Evolutionary conservation across 2,113 vertebrate species (phyloP).

Genomic region (Carassius gibelio): DNA sequence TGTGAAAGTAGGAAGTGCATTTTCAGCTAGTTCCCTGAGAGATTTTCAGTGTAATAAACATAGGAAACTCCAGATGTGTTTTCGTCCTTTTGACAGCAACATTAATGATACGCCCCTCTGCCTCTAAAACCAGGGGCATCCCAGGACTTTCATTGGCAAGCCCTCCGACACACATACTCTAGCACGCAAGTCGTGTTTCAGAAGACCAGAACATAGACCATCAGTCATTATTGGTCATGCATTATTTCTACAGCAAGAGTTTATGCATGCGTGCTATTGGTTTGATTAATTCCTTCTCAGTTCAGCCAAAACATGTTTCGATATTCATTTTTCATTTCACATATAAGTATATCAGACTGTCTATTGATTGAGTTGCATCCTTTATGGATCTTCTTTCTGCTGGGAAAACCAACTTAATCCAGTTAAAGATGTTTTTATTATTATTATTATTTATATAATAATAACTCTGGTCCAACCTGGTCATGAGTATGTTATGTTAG

Average conservation of each 20-base stretch:
- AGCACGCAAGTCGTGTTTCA: background rate
- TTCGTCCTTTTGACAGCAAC: slow-evolving; percentile 59
- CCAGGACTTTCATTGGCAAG: slow-evolving; percentile 11
- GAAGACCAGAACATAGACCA: background rate
- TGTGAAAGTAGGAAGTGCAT: slow-evolving; percentile 63
- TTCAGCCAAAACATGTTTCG: slow-evolving; percentile 5
- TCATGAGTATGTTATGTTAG: too few species aligned
- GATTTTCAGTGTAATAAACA: slow-evolving; percentile 71
- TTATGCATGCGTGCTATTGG: background rate
- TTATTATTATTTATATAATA: too few species aligned
- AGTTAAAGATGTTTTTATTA: too few species aligned
- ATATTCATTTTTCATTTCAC: background rate
- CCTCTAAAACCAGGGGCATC: slow-evolving; percentile 43
- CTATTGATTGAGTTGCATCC: background rate
- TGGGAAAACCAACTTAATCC: background rate
- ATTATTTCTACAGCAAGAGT: background rate
- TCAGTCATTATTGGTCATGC: background rate
- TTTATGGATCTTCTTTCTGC: background rate
- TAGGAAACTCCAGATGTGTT: slow-evolving; percentile 70
- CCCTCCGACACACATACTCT: background rate
- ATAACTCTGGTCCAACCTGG: too few species aligned
- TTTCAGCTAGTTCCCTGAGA: slow-evolving; percentile 43
- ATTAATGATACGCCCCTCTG: slow-evolving; percentile 49
- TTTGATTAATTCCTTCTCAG: background rate
- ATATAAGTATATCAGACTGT: background rate